Conservation (phyloP, 30 jellyfish, hydroid and myxozoan species). For the Hydractinia symbiolongicarpus region DNA sequence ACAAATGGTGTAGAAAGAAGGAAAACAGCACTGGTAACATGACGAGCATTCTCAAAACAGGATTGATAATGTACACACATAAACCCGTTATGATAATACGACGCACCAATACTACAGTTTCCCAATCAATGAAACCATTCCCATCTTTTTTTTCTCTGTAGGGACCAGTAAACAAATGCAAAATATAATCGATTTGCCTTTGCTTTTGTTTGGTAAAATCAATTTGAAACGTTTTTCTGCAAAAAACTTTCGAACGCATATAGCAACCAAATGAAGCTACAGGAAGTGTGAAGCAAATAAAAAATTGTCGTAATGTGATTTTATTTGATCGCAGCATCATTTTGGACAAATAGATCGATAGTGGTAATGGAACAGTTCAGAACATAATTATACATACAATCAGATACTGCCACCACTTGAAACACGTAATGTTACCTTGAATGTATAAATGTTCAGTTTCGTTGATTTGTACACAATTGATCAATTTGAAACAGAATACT, state of each 20-base stretch:
- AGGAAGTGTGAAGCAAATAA: slow-evolving; percentile 3
- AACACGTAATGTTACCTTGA: slow-evolving; percentile 40
- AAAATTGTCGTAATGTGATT: neutral
- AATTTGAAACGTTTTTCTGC: neutral
- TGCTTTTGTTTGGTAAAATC: too few species aligned
- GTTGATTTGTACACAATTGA: slow-evolving; percentile 20
- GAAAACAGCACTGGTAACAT: slow-evolving; percentile 21
- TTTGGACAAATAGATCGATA: slow-evolving; percentile 14
- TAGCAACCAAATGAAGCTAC: neutral
- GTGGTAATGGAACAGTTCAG: slow-evolving; percentile 34
- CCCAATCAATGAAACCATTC: slow-evolving; percentile 6
- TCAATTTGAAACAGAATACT: slow-evolving; percentile 3
- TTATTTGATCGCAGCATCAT: slow-evolving; percentile 11
- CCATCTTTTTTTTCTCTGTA: neutral
- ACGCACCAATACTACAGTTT: slow-evolving; percentile 35
- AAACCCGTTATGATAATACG: slow-evolving; percentile 20
- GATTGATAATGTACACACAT: slow-evolving; percentile 7
- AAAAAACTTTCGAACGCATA: neutral
- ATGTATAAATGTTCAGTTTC: slow-evolving; percentile 14
- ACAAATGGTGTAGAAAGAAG: slow-evolving; percentile 31
- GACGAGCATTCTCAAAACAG: neutral
- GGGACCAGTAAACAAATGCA: neutral
- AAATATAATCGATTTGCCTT: too few species aligned
- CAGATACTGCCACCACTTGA: slow-evolving; percentile 31
- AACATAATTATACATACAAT: slow-evolving; percentile 3